Evolutionary conservation across 2,888 invertebrate genomes (phyloP).

Genomic region (Pemphredon lugubris): DNA sequence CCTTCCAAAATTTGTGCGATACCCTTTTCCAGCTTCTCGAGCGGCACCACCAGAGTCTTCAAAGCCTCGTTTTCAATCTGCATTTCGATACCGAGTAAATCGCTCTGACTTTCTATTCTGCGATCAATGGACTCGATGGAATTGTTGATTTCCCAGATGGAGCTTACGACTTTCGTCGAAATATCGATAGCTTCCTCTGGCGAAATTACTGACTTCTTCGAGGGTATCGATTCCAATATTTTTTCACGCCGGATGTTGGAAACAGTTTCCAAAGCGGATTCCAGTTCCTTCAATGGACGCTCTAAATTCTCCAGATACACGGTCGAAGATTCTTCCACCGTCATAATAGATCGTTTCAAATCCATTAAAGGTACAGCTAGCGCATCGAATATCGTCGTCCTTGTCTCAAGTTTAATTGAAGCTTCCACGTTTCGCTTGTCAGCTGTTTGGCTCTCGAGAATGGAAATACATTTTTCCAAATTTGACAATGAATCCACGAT

Average conservation of each 20-base stretch:
- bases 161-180: constrained; percentile 31
- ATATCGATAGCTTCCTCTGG: constrained; percentile 27
- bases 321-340: constrained; percentile 55
- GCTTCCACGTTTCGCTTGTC: constrained; percentile 46
- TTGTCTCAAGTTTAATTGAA: constrained; percentile 37
- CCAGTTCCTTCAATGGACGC: constrained; percentile 48
- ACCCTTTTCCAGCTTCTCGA: constrained; percentile 45
- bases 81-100: constrained; percentile 39
- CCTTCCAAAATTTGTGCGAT: constrained; percentile 33
- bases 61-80: constrained; percentile 54
- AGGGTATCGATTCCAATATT: background rate
- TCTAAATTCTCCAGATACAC: constrained; percentile 58
- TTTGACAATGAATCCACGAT: constrained; percentile 67
- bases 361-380: constrained; percentile 52
- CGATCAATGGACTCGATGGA: constrained; percentile 50
- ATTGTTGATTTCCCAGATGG: constrained; percentile 43
- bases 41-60: constrained; percentile 43
- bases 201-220: constrained; percentile 1
- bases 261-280: constrained; percentile 46
- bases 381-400: constrained; percentile 27
- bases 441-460: constrained; percentile 58
- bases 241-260: constrained; percentile 1
- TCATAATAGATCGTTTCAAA: constrained; percentile 57
- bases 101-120: constrained; percentile 49
- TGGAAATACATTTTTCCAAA: constrained; percentile 67